Evolutionary conservation across 2,888 invertebrate genomes (phyloP).

Genomic region (Aproaerema taeniolella): DNA sequence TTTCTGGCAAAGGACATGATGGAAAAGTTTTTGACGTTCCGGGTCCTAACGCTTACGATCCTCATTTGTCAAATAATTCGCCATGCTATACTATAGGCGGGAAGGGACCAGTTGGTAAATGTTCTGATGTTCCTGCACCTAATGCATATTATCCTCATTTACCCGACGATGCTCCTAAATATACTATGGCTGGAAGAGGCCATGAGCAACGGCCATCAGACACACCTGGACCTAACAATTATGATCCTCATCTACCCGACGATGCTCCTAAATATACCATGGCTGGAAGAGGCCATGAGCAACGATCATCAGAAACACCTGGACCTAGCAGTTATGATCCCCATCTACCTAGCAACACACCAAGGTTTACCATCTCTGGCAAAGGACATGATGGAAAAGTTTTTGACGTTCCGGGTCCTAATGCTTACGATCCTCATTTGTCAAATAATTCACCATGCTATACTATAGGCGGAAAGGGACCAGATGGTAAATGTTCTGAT

Average conservation of each 20-base stretch:
- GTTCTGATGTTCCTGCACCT: conserved; percentile 79
- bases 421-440: conserved; percentile 64
- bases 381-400: conserved; percentile 64
- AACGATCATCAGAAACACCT: conserved; percentile 69
- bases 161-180: conserved; percentile 73
- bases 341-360: conserved; percentile 71
- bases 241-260: conserved; percentile 73
- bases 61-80: conserved; percentile 70
- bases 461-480: conserved; percentile 80
- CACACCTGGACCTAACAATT: conserved; percentile 80
- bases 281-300: conserved; percentile 68
- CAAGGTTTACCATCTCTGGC: conserved; percentile 81
- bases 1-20: conserved; percentile 76
- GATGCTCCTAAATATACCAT: conserved; percentile 77
- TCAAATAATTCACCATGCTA: conserved; percentile 78
- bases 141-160: conserved; percentile 78
- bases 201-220: conserved; percentile 67
- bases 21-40: conserved; percentile 76
- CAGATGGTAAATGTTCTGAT: conserved; percentile 52
- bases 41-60: conserved; percentile 79
- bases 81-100: conserved; percentile 81
- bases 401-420: conserved; percentile 63
- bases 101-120: conserved; percentile 71
- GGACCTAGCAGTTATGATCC: conserved; percentile 77
- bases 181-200: conserved; percentile 79